These are phyloP conservation scores for Palythoa caribaeorum DNA, from an alignment of 92 coral and sea anemone species.

Conservation along the genomic window DNA sequence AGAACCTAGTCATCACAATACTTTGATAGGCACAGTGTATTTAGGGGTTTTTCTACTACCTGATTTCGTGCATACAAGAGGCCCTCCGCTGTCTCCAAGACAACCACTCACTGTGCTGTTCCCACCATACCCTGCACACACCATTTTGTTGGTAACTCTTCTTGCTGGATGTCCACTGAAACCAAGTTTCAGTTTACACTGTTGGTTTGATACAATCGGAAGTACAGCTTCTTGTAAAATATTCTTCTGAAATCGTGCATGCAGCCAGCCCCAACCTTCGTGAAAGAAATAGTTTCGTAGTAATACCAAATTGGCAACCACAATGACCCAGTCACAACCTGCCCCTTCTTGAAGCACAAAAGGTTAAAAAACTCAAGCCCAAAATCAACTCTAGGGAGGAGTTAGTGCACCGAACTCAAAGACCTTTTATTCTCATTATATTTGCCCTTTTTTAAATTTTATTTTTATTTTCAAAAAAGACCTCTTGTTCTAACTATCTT, in stretches of 20 bases:
- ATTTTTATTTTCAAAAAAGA: too few relatives aligned
- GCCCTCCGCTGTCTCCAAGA: conserved; percentile 55
- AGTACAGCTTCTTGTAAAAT: conserved; percentile 54
- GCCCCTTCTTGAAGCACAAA: too few relatives aligned
- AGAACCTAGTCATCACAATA: too few relatives aligned
- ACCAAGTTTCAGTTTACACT: background rate
- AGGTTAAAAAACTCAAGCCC: too few relatives aligned
- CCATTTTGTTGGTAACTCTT: conserved; percentile 47
- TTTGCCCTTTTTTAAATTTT: too few relatives aligned
- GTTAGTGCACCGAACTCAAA: too few relatives aligned
- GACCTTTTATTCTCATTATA: too few relatives aligned
- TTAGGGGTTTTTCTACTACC: background rate
- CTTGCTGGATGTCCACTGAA: background rate
- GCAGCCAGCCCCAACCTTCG: conserved; percentile 30
- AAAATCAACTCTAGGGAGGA: too few relatives aligned
- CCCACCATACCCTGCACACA: conserved; percentile 61
- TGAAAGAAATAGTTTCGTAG: background rate
- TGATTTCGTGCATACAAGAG: background rate
- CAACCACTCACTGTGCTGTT: conserved; percentile 60
- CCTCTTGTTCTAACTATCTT: too few relatives aligned
- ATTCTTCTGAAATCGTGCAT: background rate
- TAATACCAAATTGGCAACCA: too few relatives aligned
- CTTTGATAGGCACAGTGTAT: too few relatives aligned
- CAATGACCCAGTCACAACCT: too few relatives aligned
- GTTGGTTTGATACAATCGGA: conserved; percentile 48